Conservation (phyloP, 1,140 invertebrate genomes). For the Pachypsylla venusta region DNA sequence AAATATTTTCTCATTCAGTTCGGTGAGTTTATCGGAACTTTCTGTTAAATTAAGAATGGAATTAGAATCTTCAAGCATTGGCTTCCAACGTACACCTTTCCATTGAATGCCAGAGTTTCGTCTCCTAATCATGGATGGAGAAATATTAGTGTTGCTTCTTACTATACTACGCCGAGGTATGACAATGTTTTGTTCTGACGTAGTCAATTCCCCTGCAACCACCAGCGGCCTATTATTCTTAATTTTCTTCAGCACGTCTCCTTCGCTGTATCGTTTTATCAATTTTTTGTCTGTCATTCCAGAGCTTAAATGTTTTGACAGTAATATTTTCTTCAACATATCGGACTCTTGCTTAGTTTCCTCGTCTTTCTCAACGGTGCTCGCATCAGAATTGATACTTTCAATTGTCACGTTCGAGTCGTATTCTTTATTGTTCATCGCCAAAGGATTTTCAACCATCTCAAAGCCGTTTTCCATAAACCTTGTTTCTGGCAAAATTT, state of each 20-base stretch:
- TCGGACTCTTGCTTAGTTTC: neutral
- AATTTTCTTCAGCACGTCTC: neutral
- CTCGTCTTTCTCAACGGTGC: conserved; percentile 1
- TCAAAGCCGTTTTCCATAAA: neutral
- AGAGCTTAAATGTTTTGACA: neutral
- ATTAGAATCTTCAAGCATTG: neutral
- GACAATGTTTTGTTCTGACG: neutral
- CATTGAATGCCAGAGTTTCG: neutral
- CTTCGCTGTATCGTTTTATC: neutral
- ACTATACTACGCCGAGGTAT: neutral
- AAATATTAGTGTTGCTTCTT: neutral
- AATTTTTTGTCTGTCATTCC: neutral
- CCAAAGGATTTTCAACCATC: neutral
- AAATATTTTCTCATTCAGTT: neutral
- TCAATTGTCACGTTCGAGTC: neutral
- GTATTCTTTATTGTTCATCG: neutral
- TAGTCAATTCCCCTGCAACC: neutral
- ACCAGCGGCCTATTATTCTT: neutral
- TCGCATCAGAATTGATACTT: neutral
- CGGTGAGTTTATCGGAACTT: neutral
- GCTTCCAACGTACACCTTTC: neutral
- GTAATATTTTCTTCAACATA: conserved; percentile 5
- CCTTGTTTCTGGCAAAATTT: neutral
- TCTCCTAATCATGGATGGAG: neutral
- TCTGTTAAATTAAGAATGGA: neutral